Evolutionary conservation across 2,888 invertebrate genomes (phyloP), one percentile per base, ranked within the genome.

Genomic region (Chironomus riparius): DNA sequence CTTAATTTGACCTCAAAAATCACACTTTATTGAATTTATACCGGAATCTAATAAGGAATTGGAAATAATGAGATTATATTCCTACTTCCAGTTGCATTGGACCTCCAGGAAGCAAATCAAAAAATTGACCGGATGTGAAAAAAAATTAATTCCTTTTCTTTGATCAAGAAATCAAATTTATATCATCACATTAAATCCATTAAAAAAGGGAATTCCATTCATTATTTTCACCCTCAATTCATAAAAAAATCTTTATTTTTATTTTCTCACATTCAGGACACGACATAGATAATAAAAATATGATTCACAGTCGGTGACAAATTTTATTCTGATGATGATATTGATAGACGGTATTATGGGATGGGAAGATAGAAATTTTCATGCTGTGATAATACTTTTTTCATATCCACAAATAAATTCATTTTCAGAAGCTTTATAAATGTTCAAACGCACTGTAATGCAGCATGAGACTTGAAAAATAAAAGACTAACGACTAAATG

Each of bases 381-480:
- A 68, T 69, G 76, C 76, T 76, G 76, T 48, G 76, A 47, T 76
- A 76, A 76, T 68, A 22, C 69, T 24, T 48, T 22, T 65, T 68
- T 65, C 18, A 18, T 38, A 38, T 38, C 38, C 38, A 38, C 38
- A 21, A 47, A 28, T 74, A 38, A 22, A 62, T 38, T 38, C 10
- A 10, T 38, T 15, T 62, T 72, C 62, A 47, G 74, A 74, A 74
- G 74, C 74, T 65, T 68, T 68, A 65, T n/a, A 22, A 74, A 47
- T 74, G 65, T 21, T 15, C 13, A 38, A 72, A 61, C n/a, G 18
- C 56, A 15, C 15, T 38, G n/a, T 50, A 65, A 38, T 65, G 65
- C 65, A 24, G 18, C 22, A 24, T 10, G 21, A 10, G 65, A 68
- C 10, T 4, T 15, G 24, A 24, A 24, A 13, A 24, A 22, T 2